Base-by-base conservation (phyloP, 2,888 invertebrate genomes). In the Leistus spinibarbis region DNA sequence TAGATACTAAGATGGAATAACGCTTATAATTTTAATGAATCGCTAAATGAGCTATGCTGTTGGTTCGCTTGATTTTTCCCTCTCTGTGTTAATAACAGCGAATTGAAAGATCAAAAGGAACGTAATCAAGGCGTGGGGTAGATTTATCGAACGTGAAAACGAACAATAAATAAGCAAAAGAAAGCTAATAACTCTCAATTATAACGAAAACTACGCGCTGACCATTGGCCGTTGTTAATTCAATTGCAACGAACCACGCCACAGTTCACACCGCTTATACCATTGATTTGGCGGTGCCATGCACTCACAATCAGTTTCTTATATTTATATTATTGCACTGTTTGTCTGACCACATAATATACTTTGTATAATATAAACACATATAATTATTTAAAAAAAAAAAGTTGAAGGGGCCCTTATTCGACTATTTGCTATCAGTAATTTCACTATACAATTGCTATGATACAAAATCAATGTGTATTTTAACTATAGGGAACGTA, bases 121-220 rank as follows among this genome's bases (percentile, higher is more conserved):
- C 40, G 66, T 66, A 72, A 72, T 66, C 72, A 40, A 65, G 66
- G 67, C 67, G 73, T 17, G 56, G 56, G 53, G 27, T 56, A 40
- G 72, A 72, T 67, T 73, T 67, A 73, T 67, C 62, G 73, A 53
- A 73, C 67, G 67, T 67, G 67, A 67, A 73, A 73, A 67, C 73
- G 73, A 73, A 75, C 68, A 69, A 75, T 75, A 75, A 75, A 75
- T 75, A 69, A 75, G 56, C 63, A 62, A 68, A 75, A 63, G 69
- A 75, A 68, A 75, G 75, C 73, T 80, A 79, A 79, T 80, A 82
- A 82, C 81, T 82, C 81, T 81, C 81, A 82, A 82, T 83, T 82
- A 82, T 80, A 75, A 63, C 27, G 73, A 67, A 60, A 62, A 57
- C 66, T 40, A 40, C 16, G 66, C 27, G 23, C 80, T 79, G 79